phyloP scores from a whole-genome alignment of 2,113 vertebrate genomes.

The Lepisosteus oculatus region DNA sequence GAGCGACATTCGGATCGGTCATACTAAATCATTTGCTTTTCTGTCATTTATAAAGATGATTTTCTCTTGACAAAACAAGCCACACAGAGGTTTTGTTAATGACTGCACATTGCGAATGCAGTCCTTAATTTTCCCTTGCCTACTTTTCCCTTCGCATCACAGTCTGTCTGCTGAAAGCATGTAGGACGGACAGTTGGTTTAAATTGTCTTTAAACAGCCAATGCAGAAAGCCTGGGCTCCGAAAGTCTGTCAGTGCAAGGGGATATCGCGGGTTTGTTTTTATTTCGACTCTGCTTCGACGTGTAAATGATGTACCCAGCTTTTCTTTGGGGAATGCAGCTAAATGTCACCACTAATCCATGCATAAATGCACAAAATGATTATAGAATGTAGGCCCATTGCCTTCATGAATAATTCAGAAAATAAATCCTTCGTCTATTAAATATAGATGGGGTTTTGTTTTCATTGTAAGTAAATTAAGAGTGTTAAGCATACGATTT shows the following conservation, averaged over 20 bases:
- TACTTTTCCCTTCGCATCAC: too few relatives aligned
- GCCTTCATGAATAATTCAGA: conserved; percentile 30
- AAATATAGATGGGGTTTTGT: conserved; percentile 20
- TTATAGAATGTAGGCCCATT: conserved; percentile 10
- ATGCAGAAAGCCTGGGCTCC: not conserved
- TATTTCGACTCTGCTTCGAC: not conserved
- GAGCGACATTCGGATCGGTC: too few relatives aligned
- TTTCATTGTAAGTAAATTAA: conserved; percentile 15
- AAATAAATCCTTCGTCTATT: conserved; percentile 30
- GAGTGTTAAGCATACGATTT: conserved; percentile 4
- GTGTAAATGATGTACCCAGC: conserved; percentile 2
- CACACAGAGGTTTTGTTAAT: too few relatives aligned
- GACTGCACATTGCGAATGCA: too few relatives aligned
- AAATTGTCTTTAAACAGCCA: too few relatives aligned
- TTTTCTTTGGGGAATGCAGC: conserved; percentile 11
- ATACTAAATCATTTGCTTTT: too few relatives aligned
- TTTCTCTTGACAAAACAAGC: too few relatives aligned
- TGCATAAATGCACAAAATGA: conserved; percentile 29
- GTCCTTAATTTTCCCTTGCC: too few relatives aligned
- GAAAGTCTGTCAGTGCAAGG: not conserved
- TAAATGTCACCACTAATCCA: conserved; percentile 32
- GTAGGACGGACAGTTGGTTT: too few relatives aligned
- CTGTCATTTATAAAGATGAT: too few relatives aligned
- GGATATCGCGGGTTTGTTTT: not conserved
- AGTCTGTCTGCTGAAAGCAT: too few relatives aligned